Percentiles rank a stretch among this genome's conserved stretches.
Evolutionary conservation across 1,140 invertebrate genomes (phyloP).

Genomic region (Sogatella furcifera): DNA sequence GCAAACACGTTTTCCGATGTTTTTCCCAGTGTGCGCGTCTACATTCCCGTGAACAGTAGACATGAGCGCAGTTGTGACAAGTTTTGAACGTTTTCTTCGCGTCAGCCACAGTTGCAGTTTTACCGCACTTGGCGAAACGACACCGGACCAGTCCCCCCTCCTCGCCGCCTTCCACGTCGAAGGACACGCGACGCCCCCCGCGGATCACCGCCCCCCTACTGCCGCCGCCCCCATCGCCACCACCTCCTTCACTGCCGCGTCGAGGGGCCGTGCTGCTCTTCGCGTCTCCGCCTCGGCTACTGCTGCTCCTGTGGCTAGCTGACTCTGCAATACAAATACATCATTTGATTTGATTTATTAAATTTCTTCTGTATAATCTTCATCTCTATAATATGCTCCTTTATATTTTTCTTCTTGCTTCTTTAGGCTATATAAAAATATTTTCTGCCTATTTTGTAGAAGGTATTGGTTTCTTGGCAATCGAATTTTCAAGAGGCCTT

Average conservation of each 20-base stretch:
- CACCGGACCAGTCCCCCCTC: slow-evolving; percentile 48
- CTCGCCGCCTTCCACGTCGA: slow-evolving; percentile 31
- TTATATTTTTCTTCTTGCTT: too few species aligned
- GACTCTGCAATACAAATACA: slow-evolving; percentile 15
- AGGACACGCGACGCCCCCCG: slow-evolving; percentile 31
- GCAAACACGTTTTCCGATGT: slow-evolving; percentile 79
- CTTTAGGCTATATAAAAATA: too few species aligned
- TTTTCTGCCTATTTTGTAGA: too few species aligned
- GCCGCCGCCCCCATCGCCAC: not conserved
- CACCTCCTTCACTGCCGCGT: slow-evolving; percentile 20
- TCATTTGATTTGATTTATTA: too few species aligned
- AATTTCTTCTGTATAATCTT: too few species aligned
- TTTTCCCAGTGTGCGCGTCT: slow-evolving; percentile 81
- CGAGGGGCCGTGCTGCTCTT: slow-evolving; percentile 9
- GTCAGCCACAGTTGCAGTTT: slow-evolving; percentile 45
- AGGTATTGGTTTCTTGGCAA: too few species aligned
- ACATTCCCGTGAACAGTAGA: slow-evolving; percentile 75
- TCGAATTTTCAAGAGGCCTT: too few species aligned
- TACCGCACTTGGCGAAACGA: slow-evolving; percentile 62
- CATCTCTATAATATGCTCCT: too few species aligned
- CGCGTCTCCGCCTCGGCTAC: slow-evolving; percentile 10
- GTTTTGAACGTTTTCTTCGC: slow-evolving; percentile 67
- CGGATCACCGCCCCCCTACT: slow-evolving; percentile 10
- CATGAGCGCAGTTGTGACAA: slow-evolving; percentile 88
- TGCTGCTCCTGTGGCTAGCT: slow-evolving; percentile 19